Conservation (phyloP, 2,888 invertebrate species). For the Hemistola chrysoprasaria region DNA sequence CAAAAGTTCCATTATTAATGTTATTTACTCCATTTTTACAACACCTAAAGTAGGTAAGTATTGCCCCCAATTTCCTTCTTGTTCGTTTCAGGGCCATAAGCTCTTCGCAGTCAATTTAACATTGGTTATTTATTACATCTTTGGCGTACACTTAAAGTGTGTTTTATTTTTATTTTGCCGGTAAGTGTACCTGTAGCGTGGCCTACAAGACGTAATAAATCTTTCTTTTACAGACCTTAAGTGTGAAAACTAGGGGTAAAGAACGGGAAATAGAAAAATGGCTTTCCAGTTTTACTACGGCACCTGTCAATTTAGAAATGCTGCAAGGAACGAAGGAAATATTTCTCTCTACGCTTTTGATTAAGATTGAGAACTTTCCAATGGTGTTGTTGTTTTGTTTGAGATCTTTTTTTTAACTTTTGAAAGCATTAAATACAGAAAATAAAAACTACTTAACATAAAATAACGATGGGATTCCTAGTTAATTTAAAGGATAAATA, state of each 20-base stretch:
- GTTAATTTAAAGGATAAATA: too few species aligned
- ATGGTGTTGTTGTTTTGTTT: neutral
- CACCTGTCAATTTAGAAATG: slow-evolving; percentile 15
- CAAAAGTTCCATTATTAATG: slow-evolving; percentile 12
- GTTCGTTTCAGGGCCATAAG: slow-evolving; percentile 66
- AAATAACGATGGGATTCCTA: too few species aligned
- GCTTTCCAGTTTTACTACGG: slow-evolving; percentile 31
- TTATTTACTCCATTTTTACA: slow-evolving; percentile 21
- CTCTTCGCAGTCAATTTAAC: slow-evolving; percentile 76
- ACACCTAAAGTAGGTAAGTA: slow-evolving; percentile 21
- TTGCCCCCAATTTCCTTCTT: slow-evolving; percentile 47
- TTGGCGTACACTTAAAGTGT: slow-evolving; percentile 64
- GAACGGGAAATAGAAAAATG: slow-evolving; percentile 51
- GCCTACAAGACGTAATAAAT: slow-evolving; percentile 56
- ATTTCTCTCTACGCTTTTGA: slow-evolving; percentile 3
- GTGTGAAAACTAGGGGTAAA: slow-evolving; percentile 61
- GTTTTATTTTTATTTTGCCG: slow-evolving; percentile 58
- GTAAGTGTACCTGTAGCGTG: slow-evolving; percentile 50
- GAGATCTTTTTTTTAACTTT: neutral
- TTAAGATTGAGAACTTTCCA: slow-evolving; percentile 1
- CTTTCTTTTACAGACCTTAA: slow-evolving; percentile 50
- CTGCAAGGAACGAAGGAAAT: slow-evolving; percentile 1
- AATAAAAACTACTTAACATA: too few species aligned
- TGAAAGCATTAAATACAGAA: too few species aligned
- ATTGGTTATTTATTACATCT: slow-evolving; percentile 73